These are phyloP conservation scores for Sorex fumeus DNA, from an alignment of 2,113 vertebrate genomes.

Conservation along the genomic window DNA sequence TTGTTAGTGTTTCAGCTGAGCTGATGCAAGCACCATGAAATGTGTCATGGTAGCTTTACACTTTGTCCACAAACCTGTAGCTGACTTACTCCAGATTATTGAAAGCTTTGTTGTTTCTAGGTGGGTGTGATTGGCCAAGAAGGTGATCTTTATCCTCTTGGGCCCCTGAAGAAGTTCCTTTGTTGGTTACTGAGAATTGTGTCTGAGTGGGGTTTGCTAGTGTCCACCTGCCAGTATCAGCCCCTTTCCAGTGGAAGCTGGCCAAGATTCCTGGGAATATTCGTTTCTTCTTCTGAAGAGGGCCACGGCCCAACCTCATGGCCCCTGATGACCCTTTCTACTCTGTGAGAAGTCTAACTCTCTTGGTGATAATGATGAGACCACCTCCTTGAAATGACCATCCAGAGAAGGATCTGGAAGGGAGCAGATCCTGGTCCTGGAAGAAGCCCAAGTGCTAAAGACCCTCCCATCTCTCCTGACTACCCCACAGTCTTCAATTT, in stretches of 20 bases:
- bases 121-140: background rate
- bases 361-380: background rate
- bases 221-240: background rate
- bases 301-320: background rate
- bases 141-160: conserved; percentile 5
- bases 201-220: background rate
- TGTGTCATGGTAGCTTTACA: background rate
- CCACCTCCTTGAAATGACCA: background rate
- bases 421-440: background rate
- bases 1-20: background rate
- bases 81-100: conserved; percentile 1
- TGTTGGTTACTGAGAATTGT: background rate
- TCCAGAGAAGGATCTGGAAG: background rate
- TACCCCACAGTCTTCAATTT: background rate
- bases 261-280: background rate
- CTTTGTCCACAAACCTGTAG: background rate
- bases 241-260: background rate
- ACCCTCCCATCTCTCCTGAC: background rate
- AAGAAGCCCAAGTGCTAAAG: background rate
- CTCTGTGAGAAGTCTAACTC: conserved; percentile 3
- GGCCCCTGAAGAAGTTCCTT: background rate
- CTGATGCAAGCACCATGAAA: background rate
- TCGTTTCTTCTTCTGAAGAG: background rate
- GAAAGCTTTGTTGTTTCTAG: background rate
- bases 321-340: background rate